These are phyloP conservation scores for Drosophila serrata DNA, from an alignment of 1,140 invertebrate genomes.

Conservation along the genomic window DNA sequence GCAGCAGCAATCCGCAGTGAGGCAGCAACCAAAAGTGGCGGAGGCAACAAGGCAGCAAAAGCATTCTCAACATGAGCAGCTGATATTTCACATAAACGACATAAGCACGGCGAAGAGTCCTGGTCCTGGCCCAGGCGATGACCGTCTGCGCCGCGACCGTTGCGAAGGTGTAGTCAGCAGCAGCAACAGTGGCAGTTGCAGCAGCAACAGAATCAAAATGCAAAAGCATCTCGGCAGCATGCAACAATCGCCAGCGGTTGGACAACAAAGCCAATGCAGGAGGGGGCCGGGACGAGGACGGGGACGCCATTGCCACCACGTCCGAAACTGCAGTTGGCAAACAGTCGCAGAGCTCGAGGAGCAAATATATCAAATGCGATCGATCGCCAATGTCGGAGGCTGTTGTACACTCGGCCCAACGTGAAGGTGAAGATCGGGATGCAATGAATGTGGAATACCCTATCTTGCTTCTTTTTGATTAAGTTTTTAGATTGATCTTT, in stretches of 20 bases:
- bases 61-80: constrained; percentile 83
- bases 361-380: constrained; percentile 85
- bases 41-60: constrained; percentile 71
- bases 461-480: neutral
- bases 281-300: constrained; percentile 42
- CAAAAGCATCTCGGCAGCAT: constrained; percentile 25
- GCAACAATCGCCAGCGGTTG: constrained; percentile 62
- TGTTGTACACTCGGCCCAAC: constrained; percentile 41
- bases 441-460: constrained; percentile 1
- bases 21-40: constrained; percentile 66
- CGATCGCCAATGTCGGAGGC: constrained; percentile 82
- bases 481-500: neutral
- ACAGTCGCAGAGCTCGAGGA: constrained; percentile 63
- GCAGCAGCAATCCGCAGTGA: neutral
- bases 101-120: constrained; percentile 72
- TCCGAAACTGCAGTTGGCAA: constrained; percentile 43
- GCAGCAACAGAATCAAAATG: constrained; percentile 32
- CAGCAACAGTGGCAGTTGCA: constrained; percentile 53
- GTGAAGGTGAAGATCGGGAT: neutral
- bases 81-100: constrained; percentile 84
- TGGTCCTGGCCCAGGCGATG: constrained; percentile 37
- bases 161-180: constrained; percentile 70
- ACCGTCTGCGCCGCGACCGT: constrained; percentile 25
- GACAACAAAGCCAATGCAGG: constrained; percentile 67
- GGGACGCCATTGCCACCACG: constrained; percentile 70